Conservation (phyloP, 2,797 vertebrate species). For the Hybognathus amarus region DNA sequence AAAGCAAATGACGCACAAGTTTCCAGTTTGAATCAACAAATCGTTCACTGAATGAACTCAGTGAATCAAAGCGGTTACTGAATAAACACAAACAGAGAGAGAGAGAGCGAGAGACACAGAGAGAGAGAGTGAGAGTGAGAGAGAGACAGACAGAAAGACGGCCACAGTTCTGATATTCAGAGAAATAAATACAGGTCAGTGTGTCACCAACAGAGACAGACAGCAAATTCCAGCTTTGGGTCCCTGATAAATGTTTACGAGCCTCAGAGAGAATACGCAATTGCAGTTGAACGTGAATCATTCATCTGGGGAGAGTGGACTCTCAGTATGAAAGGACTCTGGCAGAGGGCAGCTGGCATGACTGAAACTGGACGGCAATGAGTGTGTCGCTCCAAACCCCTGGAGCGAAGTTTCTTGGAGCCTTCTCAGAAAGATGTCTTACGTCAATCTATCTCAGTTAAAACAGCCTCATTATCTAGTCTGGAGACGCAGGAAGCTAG, state of each 20-base stretch:
- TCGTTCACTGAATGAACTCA: not conserved
- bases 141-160: rapidly evolving
- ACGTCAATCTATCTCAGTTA: conserved; percentile 49
- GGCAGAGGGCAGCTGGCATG: conserved; percentile 41
- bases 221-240: conserved; percentile 1
- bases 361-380: conserved; percentile 17
- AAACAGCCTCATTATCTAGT: conserved; percentile 50
- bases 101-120: no score
- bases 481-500: conserved; percentile 23
- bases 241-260: conserved; percentile 10
- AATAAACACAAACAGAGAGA: not conserved
- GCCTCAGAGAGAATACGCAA: conserved; percentile 19
- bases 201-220: conserved; percentile 23
- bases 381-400: conserved; percentile 1
- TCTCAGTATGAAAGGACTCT: conserved; percentile 34
- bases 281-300: conserved; percentile 13
- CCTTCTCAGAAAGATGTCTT: conserved; percentile 50
- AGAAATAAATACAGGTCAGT: conserved; percentile 38
- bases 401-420: conserved; percentile 36
- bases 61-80: not conserved
- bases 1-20: not conserved
- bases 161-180: no score
- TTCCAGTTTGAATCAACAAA: not conserved
- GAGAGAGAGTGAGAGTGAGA: rapidly evolving
- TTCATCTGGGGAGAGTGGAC: conserved; percentile 30